Base-by-base conservation (phyloP, 2,797 vertebrate species). In the Eutrigla gurnardus region DNA sequence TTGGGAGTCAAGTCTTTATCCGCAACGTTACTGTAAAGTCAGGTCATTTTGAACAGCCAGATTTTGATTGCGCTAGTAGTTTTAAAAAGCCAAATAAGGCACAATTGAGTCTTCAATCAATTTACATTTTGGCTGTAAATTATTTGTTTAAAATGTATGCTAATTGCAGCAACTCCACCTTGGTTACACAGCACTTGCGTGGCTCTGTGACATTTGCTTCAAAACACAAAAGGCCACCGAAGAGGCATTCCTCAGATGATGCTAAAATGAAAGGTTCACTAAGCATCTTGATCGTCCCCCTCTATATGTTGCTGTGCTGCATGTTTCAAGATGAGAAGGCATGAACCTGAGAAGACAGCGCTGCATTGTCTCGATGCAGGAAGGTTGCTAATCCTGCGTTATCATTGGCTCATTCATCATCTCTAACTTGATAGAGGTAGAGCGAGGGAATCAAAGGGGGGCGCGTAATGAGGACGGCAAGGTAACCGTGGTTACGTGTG, bases 401-500 rank as follows among this genome's bases (percentile, higher is more conserved):
- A 82, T 82, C 75, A 83, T 66, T 43, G 71, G 80, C 71, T 85
- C 87, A 84, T 91, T 88, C 46, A 62, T 91, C 86, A 87, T 79
- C 65, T 71, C 80, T 39, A 84, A 88, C 54, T 83, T 78, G 65
- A 84, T 61, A 52, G 59, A 82, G 80, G 83, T 74, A 78, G 82
- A 84, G 77, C 11, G 17, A 43, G 59, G 69, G 73, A 86, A 83
- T 83, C 78, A 85, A 81, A 53, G 80, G 70, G 68, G 80, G 72
- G 55, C 66, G 77, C 71, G 77, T 91, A 93, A 93, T 89, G 91
- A 93, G 91, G 82, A 65, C 55, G 63, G 83, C 73, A 49, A 76
- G 83, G 91, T 89, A 90, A 84, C 89, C 45, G 77, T 86, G 86
- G 91, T 83, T 91, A 92, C 86, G 60, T 75, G 87, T 70, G 69